These are phyloP conservation scores for Rhynchophorus ferrugineus DNA, from an alignment of 1,140 invertebrate species.

Conservation along the genomic window DNA sequence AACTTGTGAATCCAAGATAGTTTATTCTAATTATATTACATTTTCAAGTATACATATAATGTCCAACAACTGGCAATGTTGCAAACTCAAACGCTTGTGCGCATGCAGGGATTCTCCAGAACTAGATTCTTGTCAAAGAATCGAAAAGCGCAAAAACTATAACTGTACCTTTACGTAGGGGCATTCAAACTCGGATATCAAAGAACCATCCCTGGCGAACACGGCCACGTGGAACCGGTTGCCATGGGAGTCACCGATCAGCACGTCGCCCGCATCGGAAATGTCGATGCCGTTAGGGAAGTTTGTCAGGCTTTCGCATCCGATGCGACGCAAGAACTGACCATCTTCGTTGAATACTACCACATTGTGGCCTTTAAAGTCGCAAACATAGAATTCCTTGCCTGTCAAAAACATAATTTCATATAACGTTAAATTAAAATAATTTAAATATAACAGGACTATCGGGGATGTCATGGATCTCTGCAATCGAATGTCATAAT, in stretches of 20 bases:
- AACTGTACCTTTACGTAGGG: slow-evolving; percentile 84
- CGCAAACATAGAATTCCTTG: slow-evolving; percentile 94
- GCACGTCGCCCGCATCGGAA: slow-evolving; percentile 89
- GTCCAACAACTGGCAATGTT: too few species aligned
- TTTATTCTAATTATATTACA: too few species aligned
- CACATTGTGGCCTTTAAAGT: slow-evolving; percentile 96
- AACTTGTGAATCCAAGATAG: too few species aligned
- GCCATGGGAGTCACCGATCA: slow-evolving; percentile 95
- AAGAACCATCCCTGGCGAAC: slow-evolving; percentile 76
- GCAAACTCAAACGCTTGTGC: too few species aligned
- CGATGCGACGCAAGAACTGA: slow-evolving; percentile 83
- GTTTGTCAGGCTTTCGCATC: slow-evolving; percentile 90
- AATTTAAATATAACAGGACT: not conserved
- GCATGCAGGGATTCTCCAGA: too few species aligned
- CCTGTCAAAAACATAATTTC: slow-evolving; percentile 47
- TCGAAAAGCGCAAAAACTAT: too few species aligned
- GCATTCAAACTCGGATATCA: slow-evolving; percentile 92
- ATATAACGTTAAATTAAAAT: slow-evolving; percentile 3
- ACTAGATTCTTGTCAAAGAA: too few species aligned
- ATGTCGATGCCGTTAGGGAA: slow-evolving; percentile 98
- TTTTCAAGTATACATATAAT: too few species aligned
- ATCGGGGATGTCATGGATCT: too few species aligned
- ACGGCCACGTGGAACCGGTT: slow-evolving; percentile 96
- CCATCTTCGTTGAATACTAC: slow-evolving; percentile 92
- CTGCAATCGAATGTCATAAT: too few species aligned